Evolutionary conservation across 1,140 invertebrate species (phyloP), one percentile per base, ranked within the genome.

Genomic region (Neuroterus valhalla): DNA sequence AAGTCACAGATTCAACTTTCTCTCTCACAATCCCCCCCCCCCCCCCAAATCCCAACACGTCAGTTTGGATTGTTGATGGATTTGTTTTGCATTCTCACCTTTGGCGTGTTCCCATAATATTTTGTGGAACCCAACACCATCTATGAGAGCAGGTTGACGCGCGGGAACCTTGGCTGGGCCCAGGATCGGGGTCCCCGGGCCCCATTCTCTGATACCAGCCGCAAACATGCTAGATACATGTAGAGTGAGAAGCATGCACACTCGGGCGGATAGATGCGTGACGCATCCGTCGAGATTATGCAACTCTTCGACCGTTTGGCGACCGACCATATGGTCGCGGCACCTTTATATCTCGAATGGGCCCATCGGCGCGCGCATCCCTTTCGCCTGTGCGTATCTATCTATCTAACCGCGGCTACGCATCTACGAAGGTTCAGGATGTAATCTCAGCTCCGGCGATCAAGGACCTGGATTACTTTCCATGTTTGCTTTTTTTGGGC

Each of bases 281-380:
- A 85, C 79, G 62, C 75, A 74, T 81, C 77, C 55, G 70, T 17
- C 67, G 66, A 79, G 75, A 85, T 85, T 85, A 85, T 84, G 84
- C 83, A 85, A 85, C 83, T 62, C 38, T 50, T n/a, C n/a, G n/a
- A n/a, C n/a, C n/a, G n/a, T n/a, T 52, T 42, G 66, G 68, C 72
- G 70, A 76, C 74, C 21, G 69, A 72, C 82, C 84, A 84, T 84
- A 84, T 83, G 82, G 82, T 80, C 77, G 84, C 83, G 84, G 82
- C 74, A 75, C 73, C 82, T 85, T 85, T 85, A 78, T 75, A 85
- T 84, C 83, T 85, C 66, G 52, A 69, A 62, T 62, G 55, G 82
- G 74, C 70, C 75, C 77, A 82, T 78, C 76, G 76, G 76, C 78
- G 74, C 78, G 78, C 77, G 72, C 73, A 48, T 74, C 71, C 71